Conservation (phyloP, 1,140 invertebrate genomes). For the Drosophila tristis region DNA sequence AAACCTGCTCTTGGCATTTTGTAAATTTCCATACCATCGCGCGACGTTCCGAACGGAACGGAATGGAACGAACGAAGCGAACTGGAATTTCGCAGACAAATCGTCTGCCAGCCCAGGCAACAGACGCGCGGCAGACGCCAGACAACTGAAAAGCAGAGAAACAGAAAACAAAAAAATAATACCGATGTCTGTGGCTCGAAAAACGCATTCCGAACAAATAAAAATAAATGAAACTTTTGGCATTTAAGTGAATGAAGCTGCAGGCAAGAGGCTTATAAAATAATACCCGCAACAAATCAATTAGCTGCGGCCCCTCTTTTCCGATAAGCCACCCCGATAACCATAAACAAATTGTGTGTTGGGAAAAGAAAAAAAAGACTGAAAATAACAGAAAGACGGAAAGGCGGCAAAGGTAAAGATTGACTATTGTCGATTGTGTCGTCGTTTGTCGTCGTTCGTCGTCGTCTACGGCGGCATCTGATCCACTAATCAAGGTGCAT, state of each 20-base stretch:
- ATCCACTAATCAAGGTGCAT: slow-evolving; percentile 45
- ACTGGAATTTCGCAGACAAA: slow-evolving; percentile 45
- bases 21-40: slow-evolving; percentile 37
- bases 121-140: not conserved
- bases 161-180: not conserved
- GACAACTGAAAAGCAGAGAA: not conserved
- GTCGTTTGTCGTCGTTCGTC: not conserved
- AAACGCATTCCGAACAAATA: not conserved
- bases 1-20: slow-evolving; percentile 38
- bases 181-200: no score
- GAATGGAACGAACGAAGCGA: slow-evolving; percentile 1
- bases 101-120: slow-evolving; percentile 24
- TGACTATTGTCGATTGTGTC: slow-evolving; percentile 6
- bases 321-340: slow-evolving; percentile 1
- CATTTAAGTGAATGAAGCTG: slow-evolving; percentile 13
- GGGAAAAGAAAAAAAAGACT: slow-evolving; percentile 24
- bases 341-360: slow-evolving; percentile 6
- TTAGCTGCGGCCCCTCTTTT: slow-evolving; percentile 14
- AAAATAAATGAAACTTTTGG: slow-evolving; percentile 24
- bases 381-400: slow-evolving; percentile 15
- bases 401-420: slow-evolving; percentile 3
- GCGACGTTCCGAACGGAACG: no score
- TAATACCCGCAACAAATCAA: slow-evolving; percentile 29
- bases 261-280: slow-evolving; percentile 5
- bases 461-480: slow-evolving; percentile 9